Percentiles rank a stretch among this genome's conserved stretches.
phyloP scores from a whole-genome alignment of 2,113 vertebrate species.

The Larimichthys crocea region DNA sequence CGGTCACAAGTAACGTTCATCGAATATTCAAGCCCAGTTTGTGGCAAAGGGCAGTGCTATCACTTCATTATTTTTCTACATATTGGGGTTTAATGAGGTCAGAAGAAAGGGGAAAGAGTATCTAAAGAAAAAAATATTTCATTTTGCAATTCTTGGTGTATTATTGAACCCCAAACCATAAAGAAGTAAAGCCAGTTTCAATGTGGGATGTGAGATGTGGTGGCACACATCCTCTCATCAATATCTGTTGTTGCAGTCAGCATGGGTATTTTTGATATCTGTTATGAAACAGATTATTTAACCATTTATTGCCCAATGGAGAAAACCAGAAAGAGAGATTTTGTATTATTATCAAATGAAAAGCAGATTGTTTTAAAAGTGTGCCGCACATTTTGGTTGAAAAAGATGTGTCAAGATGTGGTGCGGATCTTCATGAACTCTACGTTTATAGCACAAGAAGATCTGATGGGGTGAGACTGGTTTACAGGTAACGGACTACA shows the following conservation, averaged over 20 bases:
- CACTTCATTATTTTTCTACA: background rate
- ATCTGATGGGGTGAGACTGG: slow-evolving; percentile 11
- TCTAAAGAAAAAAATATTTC: too few species aligned
- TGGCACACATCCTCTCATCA: too few species aligned
- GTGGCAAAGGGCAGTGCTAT: background rate
- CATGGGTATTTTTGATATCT: too few species aligned
- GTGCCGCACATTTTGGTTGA: background rate
- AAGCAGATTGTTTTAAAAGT: background rate
- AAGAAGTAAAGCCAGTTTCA: too few species aligned
- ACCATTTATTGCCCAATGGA: background rate
- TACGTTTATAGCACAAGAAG: background rate
- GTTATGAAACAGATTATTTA: background rate
- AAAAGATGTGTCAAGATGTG: background rate
- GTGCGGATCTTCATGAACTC: slow-evolving; percentile 9
- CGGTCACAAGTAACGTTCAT: background rate
- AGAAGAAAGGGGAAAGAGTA: background rate
- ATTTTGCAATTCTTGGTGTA: background rate
- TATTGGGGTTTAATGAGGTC: background rate
- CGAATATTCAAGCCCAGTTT: background rate
- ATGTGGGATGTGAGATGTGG: background rate
- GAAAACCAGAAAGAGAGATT: background rate
- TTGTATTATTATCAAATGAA: too few species aligned
- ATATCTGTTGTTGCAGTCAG: background rate
- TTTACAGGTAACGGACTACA: background rate
- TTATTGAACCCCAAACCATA: background rate